phyloP scores from a whole-genome alignment of 2,797 vertebrate species.

The Acropternis orthonyx region DNA sequence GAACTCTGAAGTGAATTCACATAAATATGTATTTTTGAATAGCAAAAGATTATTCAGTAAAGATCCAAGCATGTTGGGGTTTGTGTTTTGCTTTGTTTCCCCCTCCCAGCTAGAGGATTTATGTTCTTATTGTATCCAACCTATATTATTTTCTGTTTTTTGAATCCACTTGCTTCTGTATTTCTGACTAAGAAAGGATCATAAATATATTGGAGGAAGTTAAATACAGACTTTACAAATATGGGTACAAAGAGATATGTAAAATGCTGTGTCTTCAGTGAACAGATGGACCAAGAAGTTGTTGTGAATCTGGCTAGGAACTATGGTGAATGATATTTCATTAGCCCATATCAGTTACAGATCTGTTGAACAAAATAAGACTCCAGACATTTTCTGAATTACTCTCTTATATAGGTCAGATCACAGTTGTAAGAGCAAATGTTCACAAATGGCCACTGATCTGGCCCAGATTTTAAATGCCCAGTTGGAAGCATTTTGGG shows the following conservation, averaged over 20 bases:
- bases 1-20: slow-evolving; percentile 10
- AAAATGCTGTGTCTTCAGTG: slow-evolving; percentile 61
- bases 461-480: slow-evolving; percentile 49
- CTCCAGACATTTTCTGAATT: slow-evolving; percentile 65
- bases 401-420: slow-evolving; percentile 62
- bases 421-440: slow-evolving; percentile 66
- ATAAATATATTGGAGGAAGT: slow-evolving; percentile 44
- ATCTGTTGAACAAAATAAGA: slow-evolving; percentile 65
- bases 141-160: slow-evolving; percentile 1
- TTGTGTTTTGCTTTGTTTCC: background rate
- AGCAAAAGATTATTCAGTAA: background rate
- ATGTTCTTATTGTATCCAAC: background rate
- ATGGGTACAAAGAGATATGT: slow-evolving; percentile 58
- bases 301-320: slow-evolving; percentile 69
- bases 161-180: background rate
- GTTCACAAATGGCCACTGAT: slow-evolving; percentile 44
- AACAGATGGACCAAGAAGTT: slow-evolving; percentile 71
- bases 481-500: slow-evolving; percentile 32
- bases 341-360: slow-evolving; percentile 68
- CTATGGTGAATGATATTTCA: slow-evolving; percentile 70
- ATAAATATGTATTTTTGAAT: slow-evolving; percentile 18
- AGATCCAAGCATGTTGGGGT: background rate
- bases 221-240: slow-evolving; percentile 58
- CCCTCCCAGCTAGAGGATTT: background rate
- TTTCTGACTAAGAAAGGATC: slow-evolving; percentile 15